Conservation (phyloP, 2,113 vertebrate genomes). For the Anolis carolinensis region DNA sequence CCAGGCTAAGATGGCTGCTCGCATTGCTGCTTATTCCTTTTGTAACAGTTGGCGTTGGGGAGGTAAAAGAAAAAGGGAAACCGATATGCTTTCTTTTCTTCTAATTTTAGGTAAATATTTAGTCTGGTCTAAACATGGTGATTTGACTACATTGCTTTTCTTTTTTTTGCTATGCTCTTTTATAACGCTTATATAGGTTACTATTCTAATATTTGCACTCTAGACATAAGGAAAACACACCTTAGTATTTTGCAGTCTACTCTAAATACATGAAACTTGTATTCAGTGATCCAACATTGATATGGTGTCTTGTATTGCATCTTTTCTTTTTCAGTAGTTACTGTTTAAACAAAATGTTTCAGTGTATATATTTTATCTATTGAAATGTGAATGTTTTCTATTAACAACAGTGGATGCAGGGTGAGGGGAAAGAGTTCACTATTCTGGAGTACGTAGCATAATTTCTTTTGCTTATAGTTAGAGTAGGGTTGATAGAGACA, state of each 20-base stretch:
- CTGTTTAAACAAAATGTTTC: too few species aligned
- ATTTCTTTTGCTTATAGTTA: neutral
- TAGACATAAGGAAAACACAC: neutral
- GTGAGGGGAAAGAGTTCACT: neutral
- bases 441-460: neutral
- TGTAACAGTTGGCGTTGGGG: constrained; percentile 28
- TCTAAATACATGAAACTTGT: neutral
- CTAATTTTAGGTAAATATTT: constrained; percentile 74
- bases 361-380: neutral
- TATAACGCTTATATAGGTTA: neutral
- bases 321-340: neutral
- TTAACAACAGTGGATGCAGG: neutral
- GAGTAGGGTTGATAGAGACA: neutral
- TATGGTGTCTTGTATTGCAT: neutral
- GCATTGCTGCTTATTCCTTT: constrained; percentile 48
- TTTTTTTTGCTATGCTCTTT: constrained; percentile 13
- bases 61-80: constrained; percentile 43
- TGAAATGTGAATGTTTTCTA: neutral
- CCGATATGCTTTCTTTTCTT: constrained; percentile 42
- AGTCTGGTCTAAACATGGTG: neutral
- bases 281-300: neutral
- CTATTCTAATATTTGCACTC: neutral
- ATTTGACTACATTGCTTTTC: constrained; percentile 25
- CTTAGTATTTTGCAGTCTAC: neutral
- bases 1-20: constrained; percentile 49